Conservation (phyloP, 1,140 invertebrate species). For the Rhopalosiphum padi region DNA sequence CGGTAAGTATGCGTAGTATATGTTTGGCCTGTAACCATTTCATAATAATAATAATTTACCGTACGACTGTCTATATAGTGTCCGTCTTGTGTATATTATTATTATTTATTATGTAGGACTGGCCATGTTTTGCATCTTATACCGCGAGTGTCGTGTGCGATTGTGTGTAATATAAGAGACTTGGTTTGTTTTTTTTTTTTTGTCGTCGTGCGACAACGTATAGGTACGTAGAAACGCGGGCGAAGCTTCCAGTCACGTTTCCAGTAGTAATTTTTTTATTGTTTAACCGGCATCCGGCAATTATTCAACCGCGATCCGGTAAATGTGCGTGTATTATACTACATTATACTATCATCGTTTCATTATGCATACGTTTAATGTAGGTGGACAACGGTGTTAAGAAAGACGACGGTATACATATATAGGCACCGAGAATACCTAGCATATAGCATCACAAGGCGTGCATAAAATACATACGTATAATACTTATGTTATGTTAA, state of each 20-base stretch:
- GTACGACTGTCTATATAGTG: not conserved
- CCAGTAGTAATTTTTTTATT: not conserved
- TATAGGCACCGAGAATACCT: too few species aligned
- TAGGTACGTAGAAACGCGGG: not conserved
- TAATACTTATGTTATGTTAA: not conserved
- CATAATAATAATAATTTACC: conserved; percentile 3
- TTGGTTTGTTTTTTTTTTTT: not conserved
- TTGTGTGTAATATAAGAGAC: conserved; percentile 62
- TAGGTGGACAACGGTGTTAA: not conserved
- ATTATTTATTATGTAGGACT: not conserved
- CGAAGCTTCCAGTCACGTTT: not conserved
- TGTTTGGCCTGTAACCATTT: not conserved
- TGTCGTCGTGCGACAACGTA: not conserved
- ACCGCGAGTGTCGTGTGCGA: not conserved
- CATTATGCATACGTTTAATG: not conserved
- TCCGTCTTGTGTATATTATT: not conserved
- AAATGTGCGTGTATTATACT: not conserved
- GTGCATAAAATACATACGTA: not conserved
- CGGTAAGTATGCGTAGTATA: not conserved
- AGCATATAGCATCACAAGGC: not conserved
- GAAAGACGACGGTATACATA: not conserved
- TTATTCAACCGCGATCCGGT: conserved; percentile 5
- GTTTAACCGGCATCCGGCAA: not conserved
- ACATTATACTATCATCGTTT: not conserved
- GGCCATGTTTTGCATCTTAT: not conserved